Base-by-base conservation (phyloP, 2,797 vertebrate species). In the Meriones psammophilus region DNA sequence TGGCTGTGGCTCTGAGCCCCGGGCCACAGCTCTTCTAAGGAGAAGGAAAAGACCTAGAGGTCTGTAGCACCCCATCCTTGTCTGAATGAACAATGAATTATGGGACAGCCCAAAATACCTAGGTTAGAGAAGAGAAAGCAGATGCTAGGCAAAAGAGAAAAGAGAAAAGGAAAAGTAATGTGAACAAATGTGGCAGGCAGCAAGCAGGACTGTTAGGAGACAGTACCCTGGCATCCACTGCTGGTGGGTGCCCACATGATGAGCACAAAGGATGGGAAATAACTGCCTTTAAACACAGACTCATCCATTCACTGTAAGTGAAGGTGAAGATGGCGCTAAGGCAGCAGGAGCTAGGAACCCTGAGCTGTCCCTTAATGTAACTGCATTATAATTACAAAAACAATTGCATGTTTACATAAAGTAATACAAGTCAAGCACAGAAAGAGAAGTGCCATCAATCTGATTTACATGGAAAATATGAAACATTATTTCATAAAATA, bases 31-130 rank as follows among this genome's bases (percentile, higher is more conserved):
- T 99, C 1, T 99, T 99, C 1, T 99, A 99, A 0, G 99, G 99
- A 0, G 99, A 99, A 83, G 99, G 99, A 36, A 99, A 99, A 97
- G 98, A 97, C 3, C 97, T 99, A 0, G 98, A 99, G 89, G 99
- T 99, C 98, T 99, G 98, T 83, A 99, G 99, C 0, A 99, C 99
- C 74, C 97, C 99, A 10, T 99, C 99, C 97, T 98, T 99, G 93
- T 99, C 98, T 0, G 99, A 99, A 99, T 98, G 99, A 98, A 96
- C 98, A 99, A 96, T 99, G 99, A 99, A 99, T 99, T 98, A 98
- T 98, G 1, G 98, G 98, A 0, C 97, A 99, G 90, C 97, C 99
- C 20, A 99, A 99, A 99, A 98, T 98, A 60, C 98, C 96, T 26
- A 99, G 98, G 89, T 96, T 97, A 0, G 98, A 99, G 94, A 99